These are phyloP conservation scores for Blastobasis lacticolella DNA, from an alignment of 2,888 invertebrate genomes.

Conservation along the genomic window DNA sequence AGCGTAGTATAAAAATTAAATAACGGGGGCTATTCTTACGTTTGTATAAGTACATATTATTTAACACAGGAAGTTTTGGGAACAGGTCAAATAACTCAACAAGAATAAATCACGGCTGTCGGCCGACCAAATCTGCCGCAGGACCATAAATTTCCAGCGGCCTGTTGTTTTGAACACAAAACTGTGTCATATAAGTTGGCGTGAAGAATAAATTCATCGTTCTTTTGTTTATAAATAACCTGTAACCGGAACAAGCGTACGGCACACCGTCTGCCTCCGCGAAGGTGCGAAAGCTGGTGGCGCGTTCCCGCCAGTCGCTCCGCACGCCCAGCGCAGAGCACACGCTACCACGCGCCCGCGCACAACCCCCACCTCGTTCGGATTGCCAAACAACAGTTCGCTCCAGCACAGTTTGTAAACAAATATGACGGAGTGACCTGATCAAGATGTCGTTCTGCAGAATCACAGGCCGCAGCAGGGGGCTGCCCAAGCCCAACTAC, in stretches of 20 bases:
- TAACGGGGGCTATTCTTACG: too few species aligned
- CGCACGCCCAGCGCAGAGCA: constrained; percentile 42
- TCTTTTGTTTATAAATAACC: constrained; percentile 68
- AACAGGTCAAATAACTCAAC: constrained; percentile 13
- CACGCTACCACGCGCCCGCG: constrained; percentile 42
- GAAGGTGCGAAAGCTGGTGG: constrained; percentile 58
- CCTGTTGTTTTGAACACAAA: constrained; percentile 45
- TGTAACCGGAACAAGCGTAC: constrained; percentile 67
- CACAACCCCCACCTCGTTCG: constrained; percentile 33
- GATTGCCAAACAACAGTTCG: constrained; percentile 25
- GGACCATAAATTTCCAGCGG: constrained; percentile 21
- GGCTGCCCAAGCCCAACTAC: constrained; percentile 87
- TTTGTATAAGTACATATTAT: constrained; percentile 13
- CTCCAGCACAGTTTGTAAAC: constrained; percentile 35
- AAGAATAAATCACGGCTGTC: constrained; percentile 15
- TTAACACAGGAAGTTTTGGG: constrained; percentile 15
- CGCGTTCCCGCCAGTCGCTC: constrained; percentile 51
- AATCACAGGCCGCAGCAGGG: constrained; percentile 85
- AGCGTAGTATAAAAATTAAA: too few species aligned
- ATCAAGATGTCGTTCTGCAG: constrained; percentile 81
- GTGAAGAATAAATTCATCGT: constrained; percentile 57
- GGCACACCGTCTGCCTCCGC: constrained; percentile 60
- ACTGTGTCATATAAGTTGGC: constrained; percentile 63
- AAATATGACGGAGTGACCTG: constrained; percentile 56
- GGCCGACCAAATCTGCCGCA: constrained; percentile 14